Evolutionary conservation across 2,888 invertebrate genomes (phyloP).

Genomic region (Drosophila meridionalis): DNA sequence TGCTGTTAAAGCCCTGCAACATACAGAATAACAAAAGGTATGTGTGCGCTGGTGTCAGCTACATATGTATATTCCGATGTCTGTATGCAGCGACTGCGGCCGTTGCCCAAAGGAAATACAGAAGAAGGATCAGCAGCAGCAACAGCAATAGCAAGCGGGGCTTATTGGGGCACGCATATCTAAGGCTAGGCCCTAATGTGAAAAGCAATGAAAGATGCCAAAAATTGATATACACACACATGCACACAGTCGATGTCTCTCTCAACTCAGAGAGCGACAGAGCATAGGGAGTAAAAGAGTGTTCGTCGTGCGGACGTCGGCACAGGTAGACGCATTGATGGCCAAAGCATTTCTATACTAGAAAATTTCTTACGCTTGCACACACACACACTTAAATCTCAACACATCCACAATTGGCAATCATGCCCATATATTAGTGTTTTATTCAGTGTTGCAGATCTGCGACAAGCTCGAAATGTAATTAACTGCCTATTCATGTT

Average conservation of each 20-base stretch:
- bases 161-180: slow-evolving; percentile 62
- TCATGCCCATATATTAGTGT: not conserved
- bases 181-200: slow-evolving; percentile 34
- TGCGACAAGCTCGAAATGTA: slow-evolving; percentile 5
- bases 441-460: slow-evolving; percentile 44
- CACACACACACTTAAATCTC: not conserved
- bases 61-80: slow-evolving; percentile 32
- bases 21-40: slow-evolving; percentile 74
- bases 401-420: not conserved
- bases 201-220: slow-evolving; percentile 38
- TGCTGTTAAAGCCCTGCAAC: slow-evolving; percentile 62
- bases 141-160: slow-evolving; percentile 40
- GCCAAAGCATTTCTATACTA: slow-evolving; percentile 27
- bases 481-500: slow-evolving; percentile 20
- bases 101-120: slow-evolving; percentile 56
- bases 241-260: slow-evolving; percentile 13
- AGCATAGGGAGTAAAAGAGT: not conserved
- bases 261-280: slow-evolving; percentile 11
- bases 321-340: slow-evolving; percentile 70
- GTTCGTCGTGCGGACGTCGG: slow-evolving; percentile 33
- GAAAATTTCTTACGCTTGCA: slow-evolving; percentile 22
- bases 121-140: slow-evolving; percentile 9
- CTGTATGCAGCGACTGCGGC: slow-evolving; percentile 43
- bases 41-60: slow-evolving; percentile 40
- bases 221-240: slow-evolving; percentile 40